Conservation (phyloP, 2,888 invertebrate species). For the Drosophila neutralis region DNA sequence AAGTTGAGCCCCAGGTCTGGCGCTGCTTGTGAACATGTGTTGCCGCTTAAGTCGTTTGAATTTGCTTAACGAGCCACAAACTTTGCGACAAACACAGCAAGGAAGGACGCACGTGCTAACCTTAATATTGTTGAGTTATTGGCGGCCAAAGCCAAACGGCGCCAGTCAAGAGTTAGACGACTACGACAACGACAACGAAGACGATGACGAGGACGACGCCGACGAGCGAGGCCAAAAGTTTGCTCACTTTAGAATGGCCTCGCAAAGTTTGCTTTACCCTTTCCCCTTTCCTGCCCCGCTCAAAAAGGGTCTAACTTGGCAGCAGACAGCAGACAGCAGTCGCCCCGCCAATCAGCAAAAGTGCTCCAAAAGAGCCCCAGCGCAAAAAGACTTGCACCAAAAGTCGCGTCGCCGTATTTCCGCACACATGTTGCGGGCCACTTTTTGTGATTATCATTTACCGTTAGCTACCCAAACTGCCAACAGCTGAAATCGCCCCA, state of each 20-base stretch:
- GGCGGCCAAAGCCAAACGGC: slow-evolving; percentile 77
- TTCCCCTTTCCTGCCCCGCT: neutral
- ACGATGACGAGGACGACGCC: slow-evolving; percentile 11
- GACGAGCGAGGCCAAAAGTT: slow-evolving; percentile 64
- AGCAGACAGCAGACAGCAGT: slow-evolving; percentile 13
- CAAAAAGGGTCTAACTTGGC: slow-evolving; percentile 21
- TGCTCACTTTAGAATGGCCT: slow-evolving; percentile 70
- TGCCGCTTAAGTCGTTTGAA: slow-evolving; percentile 81
- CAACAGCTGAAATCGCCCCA: slow-evolving; percentile 25
- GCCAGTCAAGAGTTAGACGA: slow-evolving; percentile 76
- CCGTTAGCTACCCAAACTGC: slow-evolving; percentile 43
- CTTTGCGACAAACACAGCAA: slow-evolving; percentile 75
- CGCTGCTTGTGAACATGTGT: slow-evolving; percentile 75
- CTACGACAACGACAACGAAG: slow-evolving; percentile 5
- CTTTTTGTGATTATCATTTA: slow-evolving; percentile 78
- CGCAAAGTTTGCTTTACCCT: slow-evolving; percentile 51
- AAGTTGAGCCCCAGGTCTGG: slow-evolving; percentile 10
- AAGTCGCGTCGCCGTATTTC: slow-evolving; percentile 76
- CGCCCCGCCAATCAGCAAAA: slow-evolving; percentile 71
- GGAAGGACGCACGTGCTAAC: slow-evolving; percentile 72
- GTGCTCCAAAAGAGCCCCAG: slow-evolving; percentile 59
- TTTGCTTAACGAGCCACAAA: slow-evolving; percentile 81
- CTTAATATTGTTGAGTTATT: slow-evolving; percentile 81
- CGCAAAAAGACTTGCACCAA: slow-evolving; percentile 68
- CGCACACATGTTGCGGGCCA: slow-evolving; percentile 79